Conservation (phyloP, 92 coral and sea anemone genomes). For the Palythoa caribaeorum region DNA sequence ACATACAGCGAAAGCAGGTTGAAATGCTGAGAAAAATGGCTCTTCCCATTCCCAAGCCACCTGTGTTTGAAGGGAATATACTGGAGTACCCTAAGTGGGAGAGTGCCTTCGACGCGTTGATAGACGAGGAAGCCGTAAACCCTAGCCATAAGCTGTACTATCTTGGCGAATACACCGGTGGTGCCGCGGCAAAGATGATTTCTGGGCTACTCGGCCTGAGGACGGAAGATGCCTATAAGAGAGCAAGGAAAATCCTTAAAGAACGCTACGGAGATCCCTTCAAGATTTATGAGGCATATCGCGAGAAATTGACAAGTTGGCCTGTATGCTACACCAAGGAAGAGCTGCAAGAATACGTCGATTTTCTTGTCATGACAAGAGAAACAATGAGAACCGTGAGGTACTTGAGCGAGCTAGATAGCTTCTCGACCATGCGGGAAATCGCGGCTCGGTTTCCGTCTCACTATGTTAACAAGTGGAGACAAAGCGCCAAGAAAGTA, state of each 20-base stretch:
- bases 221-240: too few species aligned
- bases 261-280: slow-evolving; percentile 14
- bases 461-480: slow-evolving; percentile 35
- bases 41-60: slow-evolving; percentile 53
- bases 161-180: slow-evolving; percentile 64
- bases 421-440: slow-evolving; percentile 36
- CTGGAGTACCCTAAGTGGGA: slow-evolving; percentile 72
- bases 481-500: slow-evolving; percentile 43
- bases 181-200: slow-evolving; percentile 32
- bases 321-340: slow-evolving; percentile 22
- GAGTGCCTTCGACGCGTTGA: slow-evolving; percentile 66
- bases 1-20: slow-evolving; percentile 27
- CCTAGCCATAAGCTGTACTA: slow-evolving; percentile 68
- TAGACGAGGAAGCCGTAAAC: slow-evolving; percentile 60
- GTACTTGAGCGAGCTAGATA: slow-evolving; percentile 48
- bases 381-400: slow-evolving; percentile 51
- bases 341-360: slow-evolving; percentile 27
- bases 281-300: slow-evolving; percentile 66
- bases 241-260: not conserved
- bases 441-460: slow-evolving; percentile 41
- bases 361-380: slow-evolving; percentile 42
- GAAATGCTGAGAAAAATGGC: slow-evolving; percentile 51
- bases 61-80: slow-evolving; percentile 54
- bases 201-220: slow-evolving; percentile 63
- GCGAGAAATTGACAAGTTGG: slow-evolving; percentile 19